Evolutionary conservation across 2,797 vertebrate genomes (phyloP).

Genomic region (Vireo griseus): DNA sequence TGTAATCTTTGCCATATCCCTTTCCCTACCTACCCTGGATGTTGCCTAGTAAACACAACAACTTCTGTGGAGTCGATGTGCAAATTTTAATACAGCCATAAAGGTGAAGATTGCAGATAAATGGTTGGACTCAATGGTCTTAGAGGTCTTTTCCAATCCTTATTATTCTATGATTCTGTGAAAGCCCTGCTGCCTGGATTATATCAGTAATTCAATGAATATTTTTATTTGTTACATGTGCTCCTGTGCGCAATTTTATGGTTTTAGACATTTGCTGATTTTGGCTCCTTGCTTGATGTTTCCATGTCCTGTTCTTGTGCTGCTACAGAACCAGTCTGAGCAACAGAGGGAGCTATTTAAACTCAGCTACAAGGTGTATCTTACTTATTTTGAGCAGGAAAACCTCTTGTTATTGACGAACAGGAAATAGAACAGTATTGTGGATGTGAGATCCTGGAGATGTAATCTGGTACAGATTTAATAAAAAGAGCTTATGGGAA

Average conservation of each 20-base stretch:
- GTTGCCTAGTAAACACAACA: fast-evolving
- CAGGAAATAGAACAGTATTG: not conserved
- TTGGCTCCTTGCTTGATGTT: not conserved
- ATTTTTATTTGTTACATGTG: not conserved
- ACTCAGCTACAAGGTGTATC: not conserved
- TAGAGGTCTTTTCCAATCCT: not conserved
- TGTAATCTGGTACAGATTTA: not conserved
- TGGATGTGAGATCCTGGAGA: not conserved
- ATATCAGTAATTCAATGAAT: not conserved
- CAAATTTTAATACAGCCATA: not conserved
- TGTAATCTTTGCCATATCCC: not conserved
- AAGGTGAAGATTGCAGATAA: not conserved
- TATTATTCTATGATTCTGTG: not conserved
- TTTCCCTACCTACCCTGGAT: not conserved
- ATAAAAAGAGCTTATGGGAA: not conserved
- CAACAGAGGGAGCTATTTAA: not conserved
- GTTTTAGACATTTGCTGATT: not conserved
- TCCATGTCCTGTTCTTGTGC: not conserved
- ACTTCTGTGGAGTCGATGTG: not conserved
- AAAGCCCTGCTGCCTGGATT: not conserved
- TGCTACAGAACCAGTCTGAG: not conserved
- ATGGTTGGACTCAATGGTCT: not conserved
- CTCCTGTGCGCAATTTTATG: not conserved
- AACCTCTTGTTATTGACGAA: not conserved
- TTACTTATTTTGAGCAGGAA: not conserved